Conservation (phyloP, 2,113 vertebrate species). For the Eurystomus gularis region DNA sequence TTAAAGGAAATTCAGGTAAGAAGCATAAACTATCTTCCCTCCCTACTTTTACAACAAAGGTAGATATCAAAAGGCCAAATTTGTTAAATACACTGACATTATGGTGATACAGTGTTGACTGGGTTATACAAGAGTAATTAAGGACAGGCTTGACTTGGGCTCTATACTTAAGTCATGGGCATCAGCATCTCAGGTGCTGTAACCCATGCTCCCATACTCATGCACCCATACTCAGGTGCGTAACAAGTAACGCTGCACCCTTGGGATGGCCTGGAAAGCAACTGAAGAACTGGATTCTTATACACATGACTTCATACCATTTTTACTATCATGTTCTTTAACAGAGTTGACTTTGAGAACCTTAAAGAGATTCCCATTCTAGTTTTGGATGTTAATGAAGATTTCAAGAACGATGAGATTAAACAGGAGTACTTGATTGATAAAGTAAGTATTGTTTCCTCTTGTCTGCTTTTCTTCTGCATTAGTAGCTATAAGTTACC, state of each 20-base stretch:
- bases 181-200: background rate
- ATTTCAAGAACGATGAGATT: slow-evolving; percentile 84
- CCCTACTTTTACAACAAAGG: background rate
- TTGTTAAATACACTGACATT: background rate
- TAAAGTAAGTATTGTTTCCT: slow-evolving; percentile 61
- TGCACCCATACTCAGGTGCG: too few relatives aligned
- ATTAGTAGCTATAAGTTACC: background rate
- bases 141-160: background rate
- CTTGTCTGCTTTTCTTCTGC: background rate
- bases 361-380: slow-evolving; percentile 80
- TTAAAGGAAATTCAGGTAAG: background rate
- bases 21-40: background rate
- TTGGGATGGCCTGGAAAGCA: background rate
- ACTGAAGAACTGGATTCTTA: background rate
- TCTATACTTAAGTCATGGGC: background rate
- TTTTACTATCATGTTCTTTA: background rate
- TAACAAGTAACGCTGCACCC: background rate
- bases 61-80: background rate
- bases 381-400: slow-evolving; percentile 80
- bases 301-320: background rate
- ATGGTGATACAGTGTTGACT: background rate
- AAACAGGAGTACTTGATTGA: slow-evolving; percentile 79
- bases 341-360: slow-evolving; percentile 82
- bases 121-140: background rate
- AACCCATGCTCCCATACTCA: too few relatives aligned